Conservation (phyloP, 2,113 vertebrate genomes). For the Rhipidura dahli region DNA sequence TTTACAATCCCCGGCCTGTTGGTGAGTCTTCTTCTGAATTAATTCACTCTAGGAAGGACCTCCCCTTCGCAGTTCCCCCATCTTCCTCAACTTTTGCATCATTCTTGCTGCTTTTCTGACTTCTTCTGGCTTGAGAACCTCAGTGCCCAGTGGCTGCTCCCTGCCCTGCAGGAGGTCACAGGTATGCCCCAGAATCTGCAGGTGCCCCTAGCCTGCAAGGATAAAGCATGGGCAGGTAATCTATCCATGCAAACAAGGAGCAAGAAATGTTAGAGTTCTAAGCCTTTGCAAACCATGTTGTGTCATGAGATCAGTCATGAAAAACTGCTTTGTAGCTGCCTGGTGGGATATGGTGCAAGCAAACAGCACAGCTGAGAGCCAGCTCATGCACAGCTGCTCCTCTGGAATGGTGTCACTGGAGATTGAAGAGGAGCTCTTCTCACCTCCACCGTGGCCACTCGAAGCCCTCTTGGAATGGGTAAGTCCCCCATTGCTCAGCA, state of each 20-base stretch:
- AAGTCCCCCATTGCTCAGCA: neutral
- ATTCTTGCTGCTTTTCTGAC: neutral
- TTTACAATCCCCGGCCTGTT: neutral
- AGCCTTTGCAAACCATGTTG: neutral
- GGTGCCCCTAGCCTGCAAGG: neutral
- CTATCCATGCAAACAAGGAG: neutral
- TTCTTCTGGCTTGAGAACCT: neutral
- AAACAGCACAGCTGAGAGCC: neutral
- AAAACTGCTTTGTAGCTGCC: neutral
- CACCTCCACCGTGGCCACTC: fast-evolving
- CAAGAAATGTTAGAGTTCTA: neutral
- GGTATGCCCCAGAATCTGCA: neutral
- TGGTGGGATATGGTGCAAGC: neutral
- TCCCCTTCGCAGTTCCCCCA: neutral
- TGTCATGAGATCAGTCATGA: neutral
- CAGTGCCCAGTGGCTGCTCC: neutral
- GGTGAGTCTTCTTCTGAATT: neutral
- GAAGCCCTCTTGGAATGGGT: neutral
- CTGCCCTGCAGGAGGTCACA: neutral
- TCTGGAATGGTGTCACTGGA: neutral
- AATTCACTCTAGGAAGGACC: neutral
- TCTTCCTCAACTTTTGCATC: neutral
- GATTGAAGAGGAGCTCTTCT: neutral
- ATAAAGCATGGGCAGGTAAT: neutral
- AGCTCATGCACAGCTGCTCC: neutral